Evolutionary conservation across 2,113 vertebrate genomes (phyloP).

Genomic region (Anhinga rufa): DNA sequence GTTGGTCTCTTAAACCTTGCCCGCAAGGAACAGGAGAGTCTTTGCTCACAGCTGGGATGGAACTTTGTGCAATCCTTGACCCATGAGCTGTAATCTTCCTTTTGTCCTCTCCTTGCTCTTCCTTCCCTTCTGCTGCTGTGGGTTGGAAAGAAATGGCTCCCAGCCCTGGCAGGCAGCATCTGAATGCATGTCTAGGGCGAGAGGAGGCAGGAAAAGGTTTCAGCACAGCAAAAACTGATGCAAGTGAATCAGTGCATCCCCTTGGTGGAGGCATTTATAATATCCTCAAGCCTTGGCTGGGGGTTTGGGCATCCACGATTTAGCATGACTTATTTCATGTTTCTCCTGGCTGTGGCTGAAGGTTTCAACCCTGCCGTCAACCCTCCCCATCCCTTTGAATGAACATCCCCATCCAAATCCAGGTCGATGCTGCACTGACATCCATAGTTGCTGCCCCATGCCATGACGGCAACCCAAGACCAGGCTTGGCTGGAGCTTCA

Average conservation of each 20-base stretch:
- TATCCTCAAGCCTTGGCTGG: not conserved
- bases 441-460: not conserved
- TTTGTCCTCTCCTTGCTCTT: not conserved
- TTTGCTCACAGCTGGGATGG: not conserved
- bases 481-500: not conserved
- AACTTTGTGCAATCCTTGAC: not conserved
- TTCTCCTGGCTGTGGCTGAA: not conserved
- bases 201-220: not conserved
- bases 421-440: accelerated
- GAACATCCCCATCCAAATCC: not conserved
- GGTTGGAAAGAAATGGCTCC: not conserved
- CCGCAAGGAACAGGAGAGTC: not conserved
- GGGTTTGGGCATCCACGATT: not conserved
- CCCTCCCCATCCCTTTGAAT: not conserved
- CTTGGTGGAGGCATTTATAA: not conserved
- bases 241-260: not conserved
- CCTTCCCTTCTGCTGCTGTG: not conserved
- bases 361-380: not conserved
- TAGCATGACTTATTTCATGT: not conserved
- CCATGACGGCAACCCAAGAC: not conserved
- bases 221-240: not conserved
- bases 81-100: not conserved
- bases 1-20: not conserved
- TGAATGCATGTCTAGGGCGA: accelerated
- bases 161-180: not conserved